Evolutionary conservation across 2,113 vertebrate genomes (phyloP).

Genomic region (Dinomys branickii): DNA sequence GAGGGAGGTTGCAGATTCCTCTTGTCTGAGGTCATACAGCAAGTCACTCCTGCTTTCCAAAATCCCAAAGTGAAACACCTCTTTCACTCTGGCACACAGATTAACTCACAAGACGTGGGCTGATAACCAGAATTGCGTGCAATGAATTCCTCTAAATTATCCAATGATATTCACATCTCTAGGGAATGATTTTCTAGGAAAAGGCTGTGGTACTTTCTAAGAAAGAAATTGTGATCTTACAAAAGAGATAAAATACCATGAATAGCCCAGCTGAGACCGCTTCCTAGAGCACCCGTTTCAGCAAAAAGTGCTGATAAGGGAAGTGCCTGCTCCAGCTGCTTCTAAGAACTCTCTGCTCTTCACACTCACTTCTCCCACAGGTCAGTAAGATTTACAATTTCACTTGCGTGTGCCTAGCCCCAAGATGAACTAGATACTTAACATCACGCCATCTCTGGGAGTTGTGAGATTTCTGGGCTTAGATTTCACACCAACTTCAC

Average conservation of each 20-base stretch:
- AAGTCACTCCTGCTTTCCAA: background rate
- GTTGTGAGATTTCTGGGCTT: background rate
- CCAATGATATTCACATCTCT: conserved; percentile 55
- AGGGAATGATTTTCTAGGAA: conserved; percentile 82
- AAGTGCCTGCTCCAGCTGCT: conserved; percentile 44
- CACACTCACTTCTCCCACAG: background rate
- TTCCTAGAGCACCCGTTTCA: conserved; percentile 50
- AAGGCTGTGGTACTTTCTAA: conserved; percentile 79
- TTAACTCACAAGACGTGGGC: background rate
- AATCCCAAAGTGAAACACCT: conserved; percentile 27
- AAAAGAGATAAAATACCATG: conserved; percentile 75
- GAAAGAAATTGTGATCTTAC: conserved; percentile 75
- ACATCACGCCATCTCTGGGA: background rate
- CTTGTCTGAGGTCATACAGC: background rate
- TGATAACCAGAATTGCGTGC: background rate
- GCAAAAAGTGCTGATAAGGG: conserved; percentile 43
- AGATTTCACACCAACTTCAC: background rate
- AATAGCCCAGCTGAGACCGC: conserved; percentile 21
- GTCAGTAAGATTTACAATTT: background rate
- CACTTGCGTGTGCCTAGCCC: background rate
- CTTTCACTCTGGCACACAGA: background rate
- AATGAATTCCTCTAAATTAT: conserved; percentile 35
- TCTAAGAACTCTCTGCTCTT: conserved; percentile 67
- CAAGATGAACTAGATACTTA: conserved; percentile 25
- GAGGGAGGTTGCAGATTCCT: background rate